Evolutionary conservation across 2,888 invertebrate species (phyloP).

Genomic region (Agrochola macilenta): DNA sequence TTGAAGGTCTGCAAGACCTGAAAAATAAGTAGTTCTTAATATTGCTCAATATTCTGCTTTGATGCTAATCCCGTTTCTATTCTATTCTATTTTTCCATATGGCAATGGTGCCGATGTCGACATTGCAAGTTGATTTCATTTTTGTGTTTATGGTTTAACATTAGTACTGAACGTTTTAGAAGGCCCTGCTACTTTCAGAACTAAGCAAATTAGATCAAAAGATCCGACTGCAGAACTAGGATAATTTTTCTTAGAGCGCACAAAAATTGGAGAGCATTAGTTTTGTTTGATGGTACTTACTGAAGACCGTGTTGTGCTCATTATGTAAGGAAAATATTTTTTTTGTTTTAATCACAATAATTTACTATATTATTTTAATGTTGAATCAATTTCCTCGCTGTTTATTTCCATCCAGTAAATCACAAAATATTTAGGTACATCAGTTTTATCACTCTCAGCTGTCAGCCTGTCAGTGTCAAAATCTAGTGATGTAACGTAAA

Average conservation of each 20-base stretch:
- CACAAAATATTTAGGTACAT: slow-evolving; percentile 23
- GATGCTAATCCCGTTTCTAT: background rate
- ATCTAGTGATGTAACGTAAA: background rate
- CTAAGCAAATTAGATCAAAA: background rate
- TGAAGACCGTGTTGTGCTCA: slow-evolving; percentile 65
- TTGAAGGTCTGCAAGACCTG: slow-evolving; percentile 94
- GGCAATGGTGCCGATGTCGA: too few relatives aligned
- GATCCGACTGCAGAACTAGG: background rate
- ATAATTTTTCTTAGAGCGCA: background rate
- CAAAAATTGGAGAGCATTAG: background rate
- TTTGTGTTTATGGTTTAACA: background rate
- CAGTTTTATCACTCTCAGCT: too few relatives aligned
- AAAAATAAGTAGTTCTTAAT: slow-evolving; percentile 54
- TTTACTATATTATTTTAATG: background rate
- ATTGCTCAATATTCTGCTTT: background rate
- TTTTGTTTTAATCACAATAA: too few relatives aligned
- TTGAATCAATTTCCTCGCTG: background rate
- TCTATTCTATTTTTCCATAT: too few relatives aligned
- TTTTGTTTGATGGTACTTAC: slow-evolving; percentile 58
- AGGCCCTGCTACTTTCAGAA: background rate
- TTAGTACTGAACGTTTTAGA: background rate
- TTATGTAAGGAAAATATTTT: slow-evolving; percentile 21
- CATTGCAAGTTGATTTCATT: background rate
- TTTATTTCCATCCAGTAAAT: background rate
- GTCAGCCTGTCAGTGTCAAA: background rate